Evolutionary conservation across 2,113 vertebrate species (phyloP).

Genomic region (Vombatus ursinus): DNA sequence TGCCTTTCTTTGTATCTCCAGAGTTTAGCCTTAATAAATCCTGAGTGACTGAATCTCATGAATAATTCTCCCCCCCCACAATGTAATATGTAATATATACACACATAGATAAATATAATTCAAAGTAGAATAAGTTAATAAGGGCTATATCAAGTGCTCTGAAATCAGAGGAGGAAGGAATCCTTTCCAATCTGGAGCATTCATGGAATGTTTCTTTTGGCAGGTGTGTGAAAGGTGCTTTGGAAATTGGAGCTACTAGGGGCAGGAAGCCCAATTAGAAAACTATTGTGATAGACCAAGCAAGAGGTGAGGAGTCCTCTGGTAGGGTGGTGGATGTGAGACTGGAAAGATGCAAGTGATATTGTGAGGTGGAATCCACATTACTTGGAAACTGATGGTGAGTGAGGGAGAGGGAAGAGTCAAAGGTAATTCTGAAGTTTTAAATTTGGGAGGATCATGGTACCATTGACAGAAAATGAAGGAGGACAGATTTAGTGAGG

Average conservation of each 20-base stretch:
- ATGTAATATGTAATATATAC: no score
- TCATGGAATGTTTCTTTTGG: background rate
- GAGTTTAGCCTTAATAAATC: background rate
- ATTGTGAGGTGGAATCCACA: background rate
- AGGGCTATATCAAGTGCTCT: background rate
- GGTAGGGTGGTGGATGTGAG: background rate
- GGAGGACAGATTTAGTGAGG: background rate
- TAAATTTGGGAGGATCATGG: background rate
- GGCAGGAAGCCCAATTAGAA: background rate
- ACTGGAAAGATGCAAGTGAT: background rate
- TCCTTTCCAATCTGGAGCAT: background rate
- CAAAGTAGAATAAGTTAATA: background rate
- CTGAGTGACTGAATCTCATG: background rate
- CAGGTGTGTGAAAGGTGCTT: no score
- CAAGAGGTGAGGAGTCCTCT: background rate
- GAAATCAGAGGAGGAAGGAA: background rate
- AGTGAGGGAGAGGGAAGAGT: background rate
- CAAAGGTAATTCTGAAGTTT: background rate
- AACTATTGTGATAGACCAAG: background rate
- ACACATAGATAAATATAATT: background rate
- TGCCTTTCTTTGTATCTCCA: background rate
- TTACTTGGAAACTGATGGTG: background rate
- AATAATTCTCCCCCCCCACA: background rate
- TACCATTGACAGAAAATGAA: background rate
- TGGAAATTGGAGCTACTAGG: no score